phyloP scores from a whole-genome alignment of 2,888 invertebrate species.

The Pterostichus madidus region DNA sequence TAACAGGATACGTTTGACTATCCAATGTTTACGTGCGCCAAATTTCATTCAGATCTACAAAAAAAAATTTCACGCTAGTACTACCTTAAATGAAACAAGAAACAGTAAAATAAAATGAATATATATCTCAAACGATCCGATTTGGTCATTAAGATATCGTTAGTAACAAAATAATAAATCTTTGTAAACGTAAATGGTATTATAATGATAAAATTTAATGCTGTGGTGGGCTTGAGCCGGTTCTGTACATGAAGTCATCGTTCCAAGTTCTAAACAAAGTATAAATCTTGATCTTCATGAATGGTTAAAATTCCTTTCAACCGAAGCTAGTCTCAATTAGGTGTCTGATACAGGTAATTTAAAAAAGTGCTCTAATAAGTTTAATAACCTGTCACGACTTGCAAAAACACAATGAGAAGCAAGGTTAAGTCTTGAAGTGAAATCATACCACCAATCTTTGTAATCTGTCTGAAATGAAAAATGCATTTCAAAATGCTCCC shows the following conservation, averaged over 20 bases:
- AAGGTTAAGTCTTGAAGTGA: conserved; percentile 45
- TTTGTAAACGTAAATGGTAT: neutral
- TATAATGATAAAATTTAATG: neutral
- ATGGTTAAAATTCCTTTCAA: conserved; percentile 6
- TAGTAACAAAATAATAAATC: conserved; percentile 3
- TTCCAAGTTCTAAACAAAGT: neutral
- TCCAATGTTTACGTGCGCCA: too few species aligned
- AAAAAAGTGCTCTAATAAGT: conserved; percentile 58
- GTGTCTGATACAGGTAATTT: conserved; percentile 9
- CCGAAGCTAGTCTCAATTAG: neutral
- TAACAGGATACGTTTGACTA: too few species aligned
- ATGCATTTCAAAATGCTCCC: conserved; percentile 15
- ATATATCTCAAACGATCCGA: neutral
- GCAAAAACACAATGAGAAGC: conserved; percentile 53
- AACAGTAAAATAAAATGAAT: neutral
- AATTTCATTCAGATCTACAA: too few species aligned
- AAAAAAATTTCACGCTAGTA: too few species aligned
- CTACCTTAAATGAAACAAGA: too few species aligned
- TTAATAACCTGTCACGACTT: conserved; percentile 58
- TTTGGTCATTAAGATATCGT: neutral
- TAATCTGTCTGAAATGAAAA: conserved; percentile 9
- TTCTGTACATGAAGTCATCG: neutral
- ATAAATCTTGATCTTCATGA: conserved; percentile 18
- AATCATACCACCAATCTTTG: neutral
- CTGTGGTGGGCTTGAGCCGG: neutral